phyloP scores from a whole-genome alignment of 2,113 vertebrate genomes.

The Piaya cayana region DNA sequence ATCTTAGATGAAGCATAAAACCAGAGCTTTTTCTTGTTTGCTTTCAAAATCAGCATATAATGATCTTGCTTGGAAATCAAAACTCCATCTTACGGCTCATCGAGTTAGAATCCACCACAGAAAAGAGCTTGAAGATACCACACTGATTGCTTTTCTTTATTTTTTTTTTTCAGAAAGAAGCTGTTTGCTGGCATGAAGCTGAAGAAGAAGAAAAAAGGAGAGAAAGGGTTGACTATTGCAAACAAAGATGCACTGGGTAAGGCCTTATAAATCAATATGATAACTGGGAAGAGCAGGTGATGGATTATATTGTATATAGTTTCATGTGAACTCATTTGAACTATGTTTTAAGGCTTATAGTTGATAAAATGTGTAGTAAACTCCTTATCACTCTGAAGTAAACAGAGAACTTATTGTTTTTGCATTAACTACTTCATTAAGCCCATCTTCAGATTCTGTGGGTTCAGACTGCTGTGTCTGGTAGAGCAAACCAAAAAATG shows the following conservation, averaged over 20 bases:
- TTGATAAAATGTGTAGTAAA: not conserved
- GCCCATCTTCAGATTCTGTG: not conserved
- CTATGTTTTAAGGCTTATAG: not conserved
- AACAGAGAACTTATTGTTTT: not conserved
- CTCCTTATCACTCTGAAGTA: not conserved
- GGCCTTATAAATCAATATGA: slow-evolving; percentile 75
- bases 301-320: not conserved
- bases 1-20: not conserved
- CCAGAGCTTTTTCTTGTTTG: not conserved
- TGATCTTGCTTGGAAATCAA: not conserved
- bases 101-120: not conserved
- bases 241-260: slow-evolving; percentile 86
- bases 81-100: not conserved
- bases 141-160: not conserved
- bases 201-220: slow-evolving; percentile 85
- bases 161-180: slow-evolving; percentile 71
- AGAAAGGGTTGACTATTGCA: slow-evolving; percentile 80
- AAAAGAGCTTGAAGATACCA: not conserved
- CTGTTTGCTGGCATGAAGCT: slow-evolving; percentile 83
- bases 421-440: not conserved
- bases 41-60: not conserved
- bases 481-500: not conserved
- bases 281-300: not conserved
- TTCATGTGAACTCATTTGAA: slow-evolving; percentile 15
- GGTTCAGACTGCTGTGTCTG: not conserved